Conservation (phyloP, 2,797 vertebrate species). For the Chaetophractus vellerosus region DNA sequence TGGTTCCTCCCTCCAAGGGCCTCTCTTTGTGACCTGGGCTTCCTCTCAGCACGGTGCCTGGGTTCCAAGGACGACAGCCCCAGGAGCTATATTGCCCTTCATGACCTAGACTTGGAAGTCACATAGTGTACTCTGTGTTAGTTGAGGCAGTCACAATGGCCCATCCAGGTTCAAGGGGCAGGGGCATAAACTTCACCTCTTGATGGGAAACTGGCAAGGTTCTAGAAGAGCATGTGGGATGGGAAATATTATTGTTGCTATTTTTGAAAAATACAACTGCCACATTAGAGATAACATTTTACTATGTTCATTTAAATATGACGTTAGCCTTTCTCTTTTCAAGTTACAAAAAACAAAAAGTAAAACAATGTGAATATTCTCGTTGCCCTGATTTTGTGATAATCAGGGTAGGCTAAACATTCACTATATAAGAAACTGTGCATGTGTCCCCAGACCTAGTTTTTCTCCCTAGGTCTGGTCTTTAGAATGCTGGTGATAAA, state of each 20-base stretch:
- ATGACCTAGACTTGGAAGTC: neutral
- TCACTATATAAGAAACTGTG: no score
- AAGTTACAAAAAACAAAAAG: constrained; percentile 9
- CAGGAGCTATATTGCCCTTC: neutral
- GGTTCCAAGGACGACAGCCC: neutral
- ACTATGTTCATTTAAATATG: constrained; percentile 18
- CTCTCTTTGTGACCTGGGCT: neutral
- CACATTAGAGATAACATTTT: neutral
- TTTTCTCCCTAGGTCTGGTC: no score
- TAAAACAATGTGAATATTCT: neutral
- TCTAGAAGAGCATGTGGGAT: neutral
- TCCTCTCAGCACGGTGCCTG: neutral
- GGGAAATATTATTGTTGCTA: neutral
- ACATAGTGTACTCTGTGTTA: neutral
- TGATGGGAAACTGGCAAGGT: neutral
- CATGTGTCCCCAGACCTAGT: no score
- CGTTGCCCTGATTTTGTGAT: no score
- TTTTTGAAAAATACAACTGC: neutral
- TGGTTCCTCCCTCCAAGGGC: neutral
- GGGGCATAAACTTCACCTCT: neutral
- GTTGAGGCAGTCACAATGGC: neutral
- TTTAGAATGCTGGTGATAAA: no score
- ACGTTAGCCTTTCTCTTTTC: neutral
- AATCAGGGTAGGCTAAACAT: no score
- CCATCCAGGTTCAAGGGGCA: neutral